Conservation (phyloP, 2,888 invertebrate species). For the Celastrina argiolus region DNA sequence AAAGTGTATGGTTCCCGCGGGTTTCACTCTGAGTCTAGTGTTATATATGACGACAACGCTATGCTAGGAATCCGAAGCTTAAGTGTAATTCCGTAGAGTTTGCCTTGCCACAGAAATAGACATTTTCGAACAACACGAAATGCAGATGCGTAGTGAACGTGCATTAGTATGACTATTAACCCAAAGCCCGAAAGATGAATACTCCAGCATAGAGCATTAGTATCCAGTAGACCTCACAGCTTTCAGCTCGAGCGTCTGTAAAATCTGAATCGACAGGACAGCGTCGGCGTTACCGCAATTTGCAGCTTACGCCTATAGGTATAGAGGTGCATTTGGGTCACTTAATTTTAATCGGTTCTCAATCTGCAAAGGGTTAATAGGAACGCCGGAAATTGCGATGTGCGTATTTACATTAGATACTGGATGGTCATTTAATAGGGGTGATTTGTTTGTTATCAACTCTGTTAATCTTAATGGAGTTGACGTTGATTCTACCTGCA, state of each 20-base stretch:
- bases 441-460: slow-evolving; percentile 18
- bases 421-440: slow-evolving; percentile 24
- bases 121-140: not conserved
- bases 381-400: slow-evolving; percentile 29
- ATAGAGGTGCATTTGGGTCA: slow-evolving; percentile 15
- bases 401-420: slow-evolving; percentile 31
- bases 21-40: no score
- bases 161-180: not conserved
- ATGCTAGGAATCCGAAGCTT: no score
- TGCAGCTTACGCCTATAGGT: not conserved
- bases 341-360: slow-evolving; percentile 24
- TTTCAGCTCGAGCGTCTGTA: slow-evolving; percentile 32
- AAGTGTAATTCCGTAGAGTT: no score
- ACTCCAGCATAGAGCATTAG: slow-evolving; percentile 18
- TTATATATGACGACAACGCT: no score
- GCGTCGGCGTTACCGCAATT: not conserved
- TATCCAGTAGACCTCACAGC: slow-evolving; percentile 26
- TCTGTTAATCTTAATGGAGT: slow-evolving; percentile 17
- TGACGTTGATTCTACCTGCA: not conserved
- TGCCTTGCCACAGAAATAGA: not conserved
- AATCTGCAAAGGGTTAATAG: slow-evolving; percentile 29
- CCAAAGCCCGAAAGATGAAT: slow-evolving; percentile 16
- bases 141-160: not conserved
- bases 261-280: slow-evolving; percentile 30
- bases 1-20: no score